phyloP scores from a whole-genome alignment of 2,888 invertebrate species.

The Kryphioiulus occultus region DNA sequence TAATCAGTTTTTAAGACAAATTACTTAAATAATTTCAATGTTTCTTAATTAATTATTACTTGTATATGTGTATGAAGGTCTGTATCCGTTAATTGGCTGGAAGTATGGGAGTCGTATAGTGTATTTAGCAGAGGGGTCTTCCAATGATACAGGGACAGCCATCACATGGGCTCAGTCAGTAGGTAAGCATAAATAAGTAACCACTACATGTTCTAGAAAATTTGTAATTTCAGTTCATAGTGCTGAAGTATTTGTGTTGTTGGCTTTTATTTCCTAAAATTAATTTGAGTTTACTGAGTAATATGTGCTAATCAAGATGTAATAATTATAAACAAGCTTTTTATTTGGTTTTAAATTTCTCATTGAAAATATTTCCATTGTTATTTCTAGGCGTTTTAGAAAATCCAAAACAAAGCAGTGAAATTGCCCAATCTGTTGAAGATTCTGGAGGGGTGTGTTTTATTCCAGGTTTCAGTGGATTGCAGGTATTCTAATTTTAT shows the following conservation, averaged over 20 bases:
- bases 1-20: not conserved
- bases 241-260: too few species aligned
- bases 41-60: conserved; percentile 37
- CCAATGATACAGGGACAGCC: conserved; percentile 86
- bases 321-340: too few species aligned
- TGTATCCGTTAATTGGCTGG: conserved; percentile 95
- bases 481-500: conserved; percentile 71
- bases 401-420: conserved; percentile 72
- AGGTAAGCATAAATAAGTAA: conserved; percentile 57
- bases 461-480: conserved; percentile 87
- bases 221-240: too few species aligned
- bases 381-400: conserved; percentile 69
- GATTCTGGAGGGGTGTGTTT: conserved; percentile 83
- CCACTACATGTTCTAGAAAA: too few species aligned
- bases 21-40: conserved; percentile 33
- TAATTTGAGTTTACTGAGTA: too few species aligned
- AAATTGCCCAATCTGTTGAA: conserved; percentile 73
- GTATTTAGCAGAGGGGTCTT: conserved; percentile 84
- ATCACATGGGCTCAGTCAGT: conserved; percentile 77
- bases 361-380: not conserved
- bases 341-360: too few species aligned
- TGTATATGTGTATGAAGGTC: conserved; percentile 67
- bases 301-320: too few species aligned
- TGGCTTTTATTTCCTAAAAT: too few species aligned
- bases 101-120: conserved; percentile 69